Conservation (phyloP, 2,113 vertebrate genomes). For the Oplegnathus fasciatus region DNA sequence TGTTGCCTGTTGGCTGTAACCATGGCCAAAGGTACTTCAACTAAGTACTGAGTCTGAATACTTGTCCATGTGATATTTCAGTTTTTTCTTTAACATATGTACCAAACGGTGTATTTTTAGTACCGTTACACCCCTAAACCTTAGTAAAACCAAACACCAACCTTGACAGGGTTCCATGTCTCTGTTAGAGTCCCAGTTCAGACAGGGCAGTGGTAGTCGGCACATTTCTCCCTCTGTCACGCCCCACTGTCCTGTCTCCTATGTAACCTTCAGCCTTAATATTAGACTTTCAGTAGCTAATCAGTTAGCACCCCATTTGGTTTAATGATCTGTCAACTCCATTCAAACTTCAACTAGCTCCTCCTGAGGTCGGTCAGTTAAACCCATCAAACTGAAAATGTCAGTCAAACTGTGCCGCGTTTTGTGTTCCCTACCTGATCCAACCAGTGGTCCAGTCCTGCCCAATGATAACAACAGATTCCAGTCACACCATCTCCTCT, state of each 20-base stretch:
- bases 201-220: slow-evolving; percentile 49
- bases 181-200: slow-evolving; percentile 35
- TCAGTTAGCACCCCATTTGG: not conserved
- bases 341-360: not conserved
- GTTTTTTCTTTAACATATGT: too few relatives aligned
- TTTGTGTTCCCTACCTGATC: slow-evolving; percentile 45
- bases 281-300: not conserved
- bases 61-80: too few relatives aligned
- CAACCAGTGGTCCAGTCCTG: slow-evolving; percentile 36
- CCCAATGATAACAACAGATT: slow-evolving; percentile 40
- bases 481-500: slow-evolving; percentile 61
- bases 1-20: too few relatives aligned
- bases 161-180: slow-evolving; percentile 31
- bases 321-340: slow-evolving; percentile 12
- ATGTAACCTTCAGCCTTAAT: not conserved
- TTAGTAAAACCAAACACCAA: slow-evolving; percentile 23
- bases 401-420: slow-evolving; percentile 1
- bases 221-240: slow-evolving; percentile 52
- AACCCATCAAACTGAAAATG: slow-evolving; percentile 4
- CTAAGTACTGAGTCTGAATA: too few relatives aligned
- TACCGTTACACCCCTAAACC: not conserved
- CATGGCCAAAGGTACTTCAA: too few relatives aligned
- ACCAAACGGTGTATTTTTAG: not conserved
- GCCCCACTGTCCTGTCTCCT: not conserved
- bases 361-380: not conserved